Conservation (phyloP, 2,797 vertebrate species). For the Tenualosa ilisha region DNA sequence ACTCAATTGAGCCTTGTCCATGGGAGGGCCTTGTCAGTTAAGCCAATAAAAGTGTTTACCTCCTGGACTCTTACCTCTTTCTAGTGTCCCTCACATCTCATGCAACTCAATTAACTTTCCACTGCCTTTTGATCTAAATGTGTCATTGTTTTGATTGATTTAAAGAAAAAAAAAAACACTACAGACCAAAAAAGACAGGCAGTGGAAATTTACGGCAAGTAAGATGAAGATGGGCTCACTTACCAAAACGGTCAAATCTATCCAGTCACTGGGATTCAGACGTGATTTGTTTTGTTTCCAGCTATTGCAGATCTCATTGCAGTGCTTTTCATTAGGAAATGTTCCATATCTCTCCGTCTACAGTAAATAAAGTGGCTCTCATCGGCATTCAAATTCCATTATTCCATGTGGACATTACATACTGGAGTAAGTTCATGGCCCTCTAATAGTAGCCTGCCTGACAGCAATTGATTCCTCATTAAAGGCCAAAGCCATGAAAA, state of each 20-base stretch:
- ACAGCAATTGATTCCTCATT: background rate
- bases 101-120: background rate
- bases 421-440: background rate
- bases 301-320: background rate
- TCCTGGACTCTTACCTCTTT: background rate
- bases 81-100: background rate
- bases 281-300: background rate
- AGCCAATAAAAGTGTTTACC: background rate
- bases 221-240: background rate
- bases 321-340: background rate
- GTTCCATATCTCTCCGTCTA: background rate
- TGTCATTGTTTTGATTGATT: background rate
- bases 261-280: too few species aligned
- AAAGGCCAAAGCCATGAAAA: conserved; percentile 6
- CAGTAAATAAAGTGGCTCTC: background rate
- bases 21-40: background rate
- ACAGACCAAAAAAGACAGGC: background rate
- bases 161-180: background rate
- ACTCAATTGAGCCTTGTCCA: background rate
- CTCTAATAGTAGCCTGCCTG: background rate
- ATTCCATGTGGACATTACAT: conserved; percentile 1
- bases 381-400: background rate
- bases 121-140: background rate
- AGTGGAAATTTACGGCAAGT: background rate
- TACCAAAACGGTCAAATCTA: background rate